Base-by-base conservation (phyloP, 2,797 vertebrate species). In the Thalassophryne amazonica region DNA sequence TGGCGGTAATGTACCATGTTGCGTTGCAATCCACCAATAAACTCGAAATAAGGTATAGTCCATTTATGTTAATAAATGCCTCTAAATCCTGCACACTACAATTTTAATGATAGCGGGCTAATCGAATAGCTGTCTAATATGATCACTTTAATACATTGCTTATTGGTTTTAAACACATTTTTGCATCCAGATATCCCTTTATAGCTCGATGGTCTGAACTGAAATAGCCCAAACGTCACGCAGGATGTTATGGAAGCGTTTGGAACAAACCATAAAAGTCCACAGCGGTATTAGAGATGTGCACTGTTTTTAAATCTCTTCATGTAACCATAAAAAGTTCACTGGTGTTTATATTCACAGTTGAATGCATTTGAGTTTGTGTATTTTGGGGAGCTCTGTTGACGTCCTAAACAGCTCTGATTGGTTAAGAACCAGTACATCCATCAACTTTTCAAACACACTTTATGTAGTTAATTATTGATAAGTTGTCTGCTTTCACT, bases 321-420 rank as follows among this genome's bases (percentile, higher is more conserved):
- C 17, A 31, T 51, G 24, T 2, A 15, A 24, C 36, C 50, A 19
- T 16, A 12, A 28, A n/a, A 8, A 15, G 49, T 27, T 4, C 3
- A 43, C 9, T 2, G 5, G 22, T 30, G 27, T 40, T 40, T 54
- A 33, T 43, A 34, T 31, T 34, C 13, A 58, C 11, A 19, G 19
- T 12, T 50, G 22, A 34, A 29, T 14, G 14, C 14, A 18, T 36
- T 4, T 4, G 8, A 36, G 6, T 11, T 18, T 58, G 47, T 61
- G 48, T 33, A 52, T 38, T 67, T 57, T 47, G 6, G 2, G 29
- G 31, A 55, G 46, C 58, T 34, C 24, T 38, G 48, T 36, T 48
- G 32, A 51, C 3, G 12, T 36, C 27, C 25, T 24, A 13, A 51
- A 56, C 24, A 15, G 30, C 57, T 43, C 18, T 10, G n/a, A 4